These are phyloP conservation scores for Eilema caniola DNA, from an alignment of 2,888 invertebrate species.

Conservation along the genomic window DNA sequence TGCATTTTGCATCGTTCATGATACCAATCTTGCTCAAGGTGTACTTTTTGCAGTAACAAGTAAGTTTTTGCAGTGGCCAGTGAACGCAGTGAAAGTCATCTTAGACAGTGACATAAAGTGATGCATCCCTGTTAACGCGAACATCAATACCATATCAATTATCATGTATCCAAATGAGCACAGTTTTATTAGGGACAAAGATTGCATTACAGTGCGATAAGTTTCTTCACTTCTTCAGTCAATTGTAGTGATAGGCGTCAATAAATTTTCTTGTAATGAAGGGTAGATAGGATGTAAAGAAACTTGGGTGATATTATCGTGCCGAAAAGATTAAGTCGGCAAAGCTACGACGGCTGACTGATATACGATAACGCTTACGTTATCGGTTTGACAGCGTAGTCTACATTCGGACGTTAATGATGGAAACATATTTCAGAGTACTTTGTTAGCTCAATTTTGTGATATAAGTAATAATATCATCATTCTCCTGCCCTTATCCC, in stretches of 20 bases:
- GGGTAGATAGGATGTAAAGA: constrained; percentile 45
- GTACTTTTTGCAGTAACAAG: too few relatives aligned
- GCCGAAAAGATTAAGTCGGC: constrained; percentile 43
- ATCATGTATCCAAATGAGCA: too few relatives aligned
- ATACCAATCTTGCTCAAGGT: too few relatives aligned
- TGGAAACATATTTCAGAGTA: constrained; percentile 29
- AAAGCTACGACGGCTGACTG: constrained; percentile 32
- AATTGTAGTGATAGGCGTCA: constrained; percentile 34
- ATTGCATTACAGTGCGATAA: constrained; percentile 19
- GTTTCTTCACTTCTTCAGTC: constrained; percentile 11
- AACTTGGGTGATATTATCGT: constrained; percentile 47
- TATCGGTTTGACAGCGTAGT: not conserved
- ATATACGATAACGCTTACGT: constrained; percentile 31
- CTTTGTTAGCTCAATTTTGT: not conserved
- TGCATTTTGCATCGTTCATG: too few relatives aligned
- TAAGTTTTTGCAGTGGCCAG: too few relatives aligned
- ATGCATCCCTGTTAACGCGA: too few relatives aligned
- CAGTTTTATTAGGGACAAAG: too few relatives aligned
- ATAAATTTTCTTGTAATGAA: constrained; percentile 53
- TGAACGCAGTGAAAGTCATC: too few relatives aligned
- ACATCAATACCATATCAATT: too few relatives aligned
- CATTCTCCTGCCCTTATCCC: too few relatives aligned
- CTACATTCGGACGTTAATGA: constrained; percentile 27
- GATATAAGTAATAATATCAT: too few relatives aligned
- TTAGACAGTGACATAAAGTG: too few relatives aligned